A percentile compares a stretch with the other conserved stretches of the same genome.
Evolutionary conservation across 1,140 invertebrate species (phyloP).

Genomic region (Brachionus sp.): DNA sequence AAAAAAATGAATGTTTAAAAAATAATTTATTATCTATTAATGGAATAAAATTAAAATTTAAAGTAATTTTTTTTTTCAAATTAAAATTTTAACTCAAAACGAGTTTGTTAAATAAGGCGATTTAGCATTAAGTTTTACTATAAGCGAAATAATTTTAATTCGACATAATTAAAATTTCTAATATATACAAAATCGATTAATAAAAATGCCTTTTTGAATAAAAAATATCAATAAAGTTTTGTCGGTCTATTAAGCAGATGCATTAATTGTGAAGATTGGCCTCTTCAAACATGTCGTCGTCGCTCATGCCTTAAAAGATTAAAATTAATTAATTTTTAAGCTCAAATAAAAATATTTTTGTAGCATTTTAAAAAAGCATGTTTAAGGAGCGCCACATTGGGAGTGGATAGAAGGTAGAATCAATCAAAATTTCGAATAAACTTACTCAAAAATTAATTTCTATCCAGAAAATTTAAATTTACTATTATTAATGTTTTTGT

Average conservation of each 20-base stretch:
- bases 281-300: not conserved
- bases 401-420: not conserved
- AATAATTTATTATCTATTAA: not conserved
- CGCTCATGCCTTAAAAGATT: conserved; percentile 9
- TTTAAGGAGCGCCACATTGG: not conserved
- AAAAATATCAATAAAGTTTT: not conserved
- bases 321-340: not conserved
- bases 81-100: not conserved
- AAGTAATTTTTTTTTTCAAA: not conserved
- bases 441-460: not conserved
- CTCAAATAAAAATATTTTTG: not conserved
- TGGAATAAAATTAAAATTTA: not conserved
- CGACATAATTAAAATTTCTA: not conserved
- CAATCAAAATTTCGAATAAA: not conserved
- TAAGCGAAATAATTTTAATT: not conserved
- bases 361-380: not conserved
- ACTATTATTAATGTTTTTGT: too few species aligned
- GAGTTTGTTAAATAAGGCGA: not conserved
- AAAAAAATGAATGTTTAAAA: not conserved
- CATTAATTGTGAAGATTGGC: not conserved
- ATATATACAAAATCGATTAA: not conserved
- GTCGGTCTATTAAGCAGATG: not conserved
- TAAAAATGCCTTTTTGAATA: not conserved
- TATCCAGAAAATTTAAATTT: too few species aligned
- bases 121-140: conserved; percentile 3